Base-by-base conservation (phyloP, 2,888 invertebrate genomes). In the Ennomos erosarius region DNA sequence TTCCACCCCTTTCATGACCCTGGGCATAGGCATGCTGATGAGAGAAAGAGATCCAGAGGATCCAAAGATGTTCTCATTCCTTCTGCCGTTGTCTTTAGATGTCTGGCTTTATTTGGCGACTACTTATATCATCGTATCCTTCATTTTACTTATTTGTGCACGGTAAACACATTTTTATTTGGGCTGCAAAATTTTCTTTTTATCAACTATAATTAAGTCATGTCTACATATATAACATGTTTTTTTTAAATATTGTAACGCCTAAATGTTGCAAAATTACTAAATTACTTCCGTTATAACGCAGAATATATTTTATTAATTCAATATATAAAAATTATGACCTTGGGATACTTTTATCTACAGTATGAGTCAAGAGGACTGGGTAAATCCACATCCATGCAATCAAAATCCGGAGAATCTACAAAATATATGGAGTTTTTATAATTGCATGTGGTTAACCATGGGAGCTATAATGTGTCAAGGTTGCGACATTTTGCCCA, bases 1-100 rank as follows among this genome's bases (percentile, higher is more conserved):
- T 84, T 97, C 98, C 0, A 97, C 97, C 88, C 99, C 99, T 0
- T 99, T 99, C 84, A 99, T 99, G 98, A 97, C 97, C 67, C 89
- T 99, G 65, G 98, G 97, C 40, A 98, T 98, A 65, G 97, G 97
- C 72, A 97, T 98, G 83, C 83, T 98, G 64, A 97, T 95, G 86
- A 95, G 95, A 73, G 96, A 96, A 74, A 95, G 96, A 4, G 94
- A 94, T 37, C 95, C 95, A 50, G 94, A 95, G 55, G 94, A 95
- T n/a, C 97, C 98, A 10, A 95, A 97, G 76, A 93, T 96, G 69
- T 97, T 98, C 84, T 97, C 98, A 0, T 99, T 99, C 86, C 93
- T 98, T 69, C 94, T 96, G 55, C 98, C 98, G 0, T 93, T 99
- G 63, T 95, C 96, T 11, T 82, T 95, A 26, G 96, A 97, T 68